These are phyloP conservation scores for Leptinotarsa defecta DNA, from an alignment of 1,140 invertebrate species.

Conservation along the genomic window DNA sequence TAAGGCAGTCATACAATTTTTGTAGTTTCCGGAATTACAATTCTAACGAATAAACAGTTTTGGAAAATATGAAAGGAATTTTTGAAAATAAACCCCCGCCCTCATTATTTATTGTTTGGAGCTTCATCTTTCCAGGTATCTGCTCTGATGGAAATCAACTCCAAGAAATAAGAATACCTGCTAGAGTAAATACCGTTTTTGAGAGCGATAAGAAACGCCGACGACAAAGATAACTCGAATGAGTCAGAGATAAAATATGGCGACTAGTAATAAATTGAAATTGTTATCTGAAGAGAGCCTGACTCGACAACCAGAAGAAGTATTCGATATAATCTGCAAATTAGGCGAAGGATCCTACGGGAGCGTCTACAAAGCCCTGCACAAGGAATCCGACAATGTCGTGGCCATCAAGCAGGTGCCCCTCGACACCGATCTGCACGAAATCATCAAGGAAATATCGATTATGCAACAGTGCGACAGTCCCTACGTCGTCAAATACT, in stretches of 20 bases:
- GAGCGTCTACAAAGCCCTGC: constrained; percentile 77
- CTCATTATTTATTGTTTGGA: constrained; percentile 30
- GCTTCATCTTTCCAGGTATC: constrained; percentile 31
- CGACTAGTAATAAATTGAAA: constrained; percentile 75
- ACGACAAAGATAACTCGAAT: not conserved
- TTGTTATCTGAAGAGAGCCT: constrained; percentile 95
- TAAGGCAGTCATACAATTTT: too few relatives aligned
- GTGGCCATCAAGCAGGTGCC: constrained; percentile 99
- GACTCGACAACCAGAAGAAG: constrained; percentile 94
- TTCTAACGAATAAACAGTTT: not conserved
- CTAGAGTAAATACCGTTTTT: not conserved
- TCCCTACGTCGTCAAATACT: constrained; percentile 98
- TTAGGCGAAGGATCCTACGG: constrained; percentile 91
- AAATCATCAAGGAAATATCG: constrained; percentile 99
- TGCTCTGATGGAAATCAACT: not conserved
- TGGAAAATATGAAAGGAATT: not conserved
- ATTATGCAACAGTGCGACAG: constrained; percentile 99
- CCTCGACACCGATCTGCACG: constrained; percentile 97
- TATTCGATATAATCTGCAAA: constrained; percentile 98
- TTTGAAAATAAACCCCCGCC: constrained; percentile 1
- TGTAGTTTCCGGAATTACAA: not conserved
- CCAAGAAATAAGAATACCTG: not conserved
- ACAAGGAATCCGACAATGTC: constrained; percentile 97
- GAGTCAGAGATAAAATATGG: constrained; percentile 25
- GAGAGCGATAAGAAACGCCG: not conserved